Evolutionary conservation across 2,113 vertebrate species (phyloP).

Genomic region (Antigone vipio): DNA sequence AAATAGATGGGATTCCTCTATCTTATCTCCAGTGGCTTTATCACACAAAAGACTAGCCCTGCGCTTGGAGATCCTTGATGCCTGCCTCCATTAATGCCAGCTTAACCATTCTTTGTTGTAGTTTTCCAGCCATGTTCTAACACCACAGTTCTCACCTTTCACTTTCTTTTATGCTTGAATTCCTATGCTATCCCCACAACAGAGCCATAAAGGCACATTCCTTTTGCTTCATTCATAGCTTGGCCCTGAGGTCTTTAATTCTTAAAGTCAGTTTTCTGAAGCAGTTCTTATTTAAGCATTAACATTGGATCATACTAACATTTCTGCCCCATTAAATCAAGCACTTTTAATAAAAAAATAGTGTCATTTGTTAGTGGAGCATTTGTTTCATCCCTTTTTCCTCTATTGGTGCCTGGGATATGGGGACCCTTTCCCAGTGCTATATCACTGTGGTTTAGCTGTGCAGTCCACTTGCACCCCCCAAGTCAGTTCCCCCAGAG

Average conservation of each 20-base stretch:
- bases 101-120: neutral
- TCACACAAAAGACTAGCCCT: neutral
- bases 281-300: neutral
- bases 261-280: neutral
- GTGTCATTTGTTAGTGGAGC: neutral
- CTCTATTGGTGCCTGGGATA: neutral
- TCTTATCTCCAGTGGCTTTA: neutral
- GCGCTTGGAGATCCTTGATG: neutral
- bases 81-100: neutral
- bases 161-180: neutral
- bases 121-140: neutral
- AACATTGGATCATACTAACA: neutral
- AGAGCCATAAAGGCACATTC: neutral
- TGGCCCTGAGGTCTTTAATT: neutral
- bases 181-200: neutral
- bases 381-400: neutral
- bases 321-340: neutral
- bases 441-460: neutral
- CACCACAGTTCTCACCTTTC: neutral
- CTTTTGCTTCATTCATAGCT: neutral
- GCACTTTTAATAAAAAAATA: neutral
- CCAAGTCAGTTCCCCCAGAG: neutral
- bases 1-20: neutral
- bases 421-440: neutral
- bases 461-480: no score